Evolutionary conservation across 2,888 invertebrate species (phyloP), one percentile per base, ranked within the genome.

Genomic region (Papilio elwesi): DNA sequence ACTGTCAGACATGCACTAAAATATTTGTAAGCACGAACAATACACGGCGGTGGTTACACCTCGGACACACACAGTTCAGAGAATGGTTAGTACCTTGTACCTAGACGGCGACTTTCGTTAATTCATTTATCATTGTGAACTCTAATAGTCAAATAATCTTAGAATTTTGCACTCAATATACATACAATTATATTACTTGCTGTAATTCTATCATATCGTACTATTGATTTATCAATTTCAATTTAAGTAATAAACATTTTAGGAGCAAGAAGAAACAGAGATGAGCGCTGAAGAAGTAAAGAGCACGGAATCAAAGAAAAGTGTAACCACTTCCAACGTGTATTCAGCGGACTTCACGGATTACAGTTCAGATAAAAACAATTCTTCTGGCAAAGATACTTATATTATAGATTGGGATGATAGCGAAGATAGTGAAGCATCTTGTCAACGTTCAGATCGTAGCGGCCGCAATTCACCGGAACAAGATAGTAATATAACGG

Each of bases 1-100:
- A 86, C 84, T 86, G 90, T 91, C 92, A 91, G 87, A 90, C 89
- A 87, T 82, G 81, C 83, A 89, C 84, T 85, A 85, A 89, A 89
- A 88, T 88, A 88, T 89, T 88, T 87, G 80, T 87, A 87, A 90
- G 89, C 85, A 89, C 82, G 85, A 86, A 82, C 74, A 80, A 81
- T 82, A 82, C 82, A 75, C 79, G 81, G 78, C 71, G 85, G 68
- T 87, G 85, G 86, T 83, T 85, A 83, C 82, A 85, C 81, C 78
- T 51, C 43, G 0, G 6, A 48, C 26, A 49, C 26, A 55, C 55
- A 55, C 16, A 65, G 16, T 8, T 10, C 43, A 5, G 0, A 36
- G 57, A 66, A 71, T 70, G 92, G 91, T 92, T 81, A 88, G 91
- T 83, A 68, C 3, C 15, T 7, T 55, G 6, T 55, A 26, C 55